Conservation (phyloP, 2,113 vertebrate genomes). For the Laticauda colubrina region DNA sequence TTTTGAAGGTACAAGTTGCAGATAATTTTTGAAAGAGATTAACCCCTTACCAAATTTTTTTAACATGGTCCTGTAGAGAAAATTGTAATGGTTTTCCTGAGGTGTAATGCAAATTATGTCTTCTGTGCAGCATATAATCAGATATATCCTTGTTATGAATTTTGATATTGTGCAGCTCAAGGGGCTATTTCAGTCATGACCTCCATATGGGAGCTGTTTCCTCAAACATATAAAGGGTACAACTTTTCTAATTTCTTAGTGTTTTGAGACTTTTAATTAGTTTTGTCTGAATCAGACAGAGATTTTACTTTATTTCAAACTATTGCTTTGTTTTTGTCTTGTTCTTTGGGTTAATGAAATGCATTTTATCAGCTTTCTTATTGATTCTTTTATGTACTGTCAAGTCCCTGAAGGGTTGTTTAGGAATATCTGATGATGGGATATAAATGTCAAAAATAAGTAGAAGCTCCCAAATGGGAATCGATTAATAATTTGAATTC, state of each 20-base stretch:
- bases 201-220: background rate
- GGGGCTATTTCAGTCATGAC: background rate
- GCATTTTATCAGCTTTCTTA: background rate
- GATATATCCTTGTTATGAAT: background rate
- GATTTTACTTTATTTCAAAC: background rate
- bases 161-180: background rate
- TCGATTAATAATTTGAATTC: background rate
- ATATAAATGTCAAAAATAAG: background rate
- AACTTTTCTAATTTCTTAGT: background rate
- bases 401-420: background rate
- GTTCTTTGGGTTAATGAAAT: background rate
- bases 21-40: background rate
- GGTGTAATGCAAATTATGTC: background rate
- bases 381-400: background rate
- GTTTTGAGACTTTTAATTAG: background rate
- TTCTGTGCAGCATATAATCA: background rate
- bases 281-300: background rate
- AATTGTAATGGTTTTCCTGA: background rate
- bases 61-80: background rate
- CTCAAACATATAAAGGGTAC: background rate
- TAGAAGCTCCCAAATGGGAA: background rate
- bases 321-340: background rate
- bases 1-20: background rate
- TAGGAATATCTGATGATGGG: background rate
- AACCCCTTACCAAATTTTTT: background rate